These are phyloP conservation scores for Apodemus agrarius DNA, from an alignment of 2,797 vertebrate species.

Conservation along the genomic window DNA sequence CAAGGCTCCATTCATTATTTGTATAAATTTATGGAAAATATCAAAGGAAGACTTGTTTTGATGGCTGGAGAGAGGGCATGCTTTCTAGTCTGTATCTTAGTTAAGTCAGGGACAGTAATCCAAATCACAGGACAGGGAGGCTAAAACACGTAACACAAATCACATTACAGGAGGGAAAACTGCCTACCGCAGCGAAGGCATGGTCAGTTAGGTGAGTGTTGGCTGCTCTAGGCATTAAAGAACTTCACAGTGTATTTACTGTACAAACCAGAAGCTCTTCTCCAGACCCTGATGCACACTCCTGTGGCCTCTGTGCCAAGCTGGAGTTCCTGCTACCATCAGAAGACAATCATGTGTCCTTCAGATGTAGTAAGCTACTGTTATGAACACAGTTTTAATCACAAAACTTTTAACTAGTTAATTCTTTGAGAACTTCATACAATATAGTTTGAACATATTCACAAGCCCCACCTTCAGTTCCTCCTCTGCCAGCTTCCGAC, in stretches of 20 bases:
- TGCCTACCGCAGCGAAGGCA: not conserved
- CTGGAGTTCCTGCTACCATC: not conserved
- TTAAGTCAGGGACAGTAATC: not conserved
- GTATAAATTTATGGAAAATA: conserved; percentile 4
- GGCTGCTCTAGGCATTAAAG: not conserved
- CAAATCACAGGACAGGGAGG: not conserved
- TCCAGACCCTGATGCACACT: not conserved
- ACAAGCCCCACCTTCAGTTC: not conserved
- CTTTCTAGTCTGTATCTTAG: not conserved
- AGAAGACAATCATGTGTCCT: not conserved
- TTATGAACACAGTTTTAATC: not conserved
- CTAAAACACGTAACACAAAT: not conserved
- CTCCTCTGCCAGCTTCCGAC: not conserved
- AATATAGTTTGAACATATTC: not conserved
- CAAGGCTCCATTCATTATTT: conserved; percentile 30
- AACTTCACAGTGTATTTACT: not conserved
- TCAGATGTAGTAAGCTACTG: not conserved
- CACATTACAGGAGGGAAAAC: not conserved
- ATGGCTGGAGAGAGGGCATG: not conserved
- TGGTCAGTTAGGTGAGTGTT: not conserved
- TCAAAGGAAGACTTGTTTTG: not conserved
- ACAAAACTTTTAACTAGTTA: not conserved
- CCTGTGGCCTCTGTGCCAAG: not conserved
- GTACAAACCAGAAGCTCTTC: not conserved
- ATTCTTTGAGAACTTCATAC: not conserved